Base-by-base conservation (phyloP, 2,797 vertebrate species). In the Etheostoma perlongum region DNA sequence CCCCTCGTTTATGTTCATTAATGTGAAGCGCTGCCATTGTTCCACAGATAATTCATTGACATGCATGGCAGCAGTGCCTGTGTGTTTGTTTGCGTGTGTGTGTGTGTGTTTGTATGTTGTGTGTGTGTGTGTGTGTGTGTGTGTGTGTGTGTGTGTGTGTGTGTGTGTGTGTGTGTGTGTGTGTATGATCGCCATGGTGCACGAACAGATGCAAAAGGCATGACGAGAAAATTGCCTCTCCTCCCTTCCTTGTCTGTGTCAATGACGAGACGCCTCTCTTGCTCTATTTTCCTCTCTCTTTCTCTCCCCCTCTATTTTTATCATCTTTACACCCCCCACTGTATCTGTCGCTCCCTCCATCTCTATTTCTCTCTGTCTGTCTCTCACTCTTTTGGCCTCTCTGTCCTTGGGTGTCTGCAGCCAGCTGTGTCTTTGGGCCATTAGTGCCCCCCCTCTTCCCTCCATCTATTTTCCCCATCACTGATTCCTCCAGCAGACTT, bases 351-450 rank as follows among this genome's bases (percentile, higher is more conserved):
- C 47, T 69, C 67, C 55, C 61, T 78, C 63, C 46, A 30, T 59
- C 65, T 69, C 70, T 42, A 71, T 57, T 25, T 36, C 40, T 75
- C n/a, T 40, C 74, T 19, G 66, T 81, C 74, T 82, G 68, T 78
- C 84, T 85, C 86, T 89, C 87, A 66, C 85, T 76, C 74, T 88
- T 75, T 89, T 79, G 19, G 71, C 88, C 87, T 76, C 80, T 91
- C 85, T 86, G 93, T 95, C 94, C 93, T 95, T 94, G 90, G 90
- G 88, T 90, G 90, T 94, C 92, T 94, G 90, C 91, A 93, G 93
- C 92, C 94, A 94, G 94, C 94, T 95, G 94, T 91, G 91, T 93
- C 93, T 95, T 86, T 62, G 80, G 86, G 91, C 93, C 93, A 95
- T 94, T 93, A 94, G 85, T 83, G 78, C 72, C 87, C 84, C 75